A percentile compares a stretch with the other conserved stretches of the same genome.
Evolutionary conservation across 2,888 invertebrate species (phyloP).

Genomic region (Melieria crassipennis): DNA sequence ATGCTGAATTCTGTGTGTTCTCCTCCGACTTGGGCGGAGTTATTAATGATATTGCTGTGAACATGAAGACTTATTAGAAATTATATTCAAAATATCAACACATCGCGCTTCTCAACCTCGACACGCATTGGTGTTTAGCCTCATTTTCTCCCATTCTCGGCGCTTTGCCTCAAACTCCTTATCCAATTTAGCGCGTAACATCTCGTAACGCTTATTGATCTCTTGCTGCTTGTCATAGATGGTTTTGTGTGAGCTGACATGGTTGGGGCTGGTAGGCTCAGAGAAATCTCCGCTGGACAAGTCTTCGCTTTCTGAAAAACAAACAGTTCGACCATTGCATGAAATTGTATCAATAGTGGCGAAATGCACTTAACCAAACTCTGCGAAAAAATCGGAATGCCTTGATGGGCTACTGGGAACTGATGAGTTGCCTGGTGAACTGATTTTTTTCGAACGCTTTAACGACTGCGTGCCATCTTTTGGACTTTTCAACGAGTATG

Average conservation of each 20-base stretch:
- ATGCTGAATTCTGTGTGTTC: conserved; percentile 54
- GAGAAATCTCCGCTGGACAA: conserved; percentile 67
- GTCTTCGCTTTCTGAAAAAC: conserved; percentile 62
- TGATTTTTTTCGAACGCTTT: conserved; percentile 71
- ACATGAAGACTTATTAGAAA: not conserved
- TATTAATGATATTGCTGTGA: conserved; percentile 39
- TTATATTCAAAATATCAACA: conserved; percentile 43
- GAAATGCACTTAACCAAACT: conserved; percentile 67
- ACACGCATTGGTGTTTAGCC: conserved; percentile 42
- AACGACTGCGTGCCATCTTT: conserved; percentile 59
- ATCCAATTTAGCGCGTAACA: conserved; percentile 77
- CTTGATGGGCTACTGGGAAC: conserved; percentile 77
- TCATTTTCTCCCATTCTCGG: conserved; percentile 70
- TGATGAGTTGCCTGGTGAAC: conserved; percentile 67
- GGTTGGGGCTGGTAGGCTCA: conserved; percentile 65
- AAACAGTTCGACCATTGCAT: not conserved
- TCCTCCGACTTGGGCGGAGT: conserved; percentile 52
- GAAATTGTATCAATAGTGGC: not conserved
- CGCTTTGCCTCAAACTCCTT: conserved; percentile 80
- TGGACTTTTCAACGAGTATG: conserved; percentile 63
- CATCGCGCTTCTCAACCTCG: conserved; percentile 39
- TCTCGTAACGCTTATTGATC: conserved; percentile 77
- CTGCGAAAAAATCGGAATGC: conserved; percentile 74
- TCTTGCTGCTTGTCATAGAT: conserved; percentile 69
- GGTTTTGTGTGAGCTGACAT: conserved; percentile 53